Evolutionary conservation across 2,888 invertebrate genomes (phyloP).

Genomic region (Ischnura elegans): DNA sequence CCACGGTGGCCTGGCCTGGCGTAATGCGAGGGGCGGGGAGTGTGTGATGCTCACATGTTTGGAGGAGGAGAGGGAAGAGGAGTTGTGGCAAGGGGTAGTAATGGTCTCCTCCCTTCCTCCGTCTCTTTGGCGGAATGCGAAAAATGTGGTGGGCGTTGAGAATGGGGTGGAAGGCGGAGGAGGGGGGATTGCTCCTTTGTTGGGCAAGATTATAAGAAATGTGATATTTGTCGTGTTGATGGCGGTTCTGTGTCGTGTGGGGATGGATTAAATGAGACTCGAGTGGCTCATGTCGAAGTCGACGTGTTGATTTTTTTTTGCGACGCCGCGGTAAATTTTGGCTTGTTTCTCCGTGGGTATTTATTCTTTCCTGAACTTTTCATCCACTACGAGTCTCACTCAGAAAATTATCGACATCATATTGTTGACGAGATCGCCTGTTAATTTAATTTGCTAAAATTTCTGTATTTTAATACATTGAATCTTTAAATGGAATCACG

Average conservation of each 20-base stretch:
- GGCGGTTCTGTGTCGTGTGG: neutral
- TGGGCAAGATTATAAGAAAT: slow-evolving; percentile 25
- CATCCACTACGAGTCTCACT: neutral
- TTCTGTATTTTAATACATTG: too few relatives aligned
- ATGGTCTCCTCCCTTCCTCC: too few relatives aligned
- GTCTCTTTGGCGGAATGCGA: neutral
- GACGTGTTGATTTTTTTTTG: neutral
- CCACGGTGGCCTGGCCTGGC: slow-evolving; percentile 34
- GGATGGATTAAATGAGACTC: neutral
- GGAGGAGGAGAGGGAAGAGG: neutral
- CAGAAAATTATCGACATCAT: neutral
- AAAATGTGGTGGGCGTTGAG: neutral
- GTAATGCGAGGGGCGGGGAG: slow-evolving; percentile 21
- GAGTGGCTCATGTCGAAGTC: neutral
- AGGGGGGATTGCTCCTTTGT: slow-evolving; percentile 15
- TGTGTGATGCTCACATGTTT: neutral
- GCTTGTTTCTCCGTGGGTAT: neutral
- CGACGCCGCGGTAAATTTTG: neutral
- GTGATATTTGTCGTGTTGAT: slow-evolving; percentile 25
- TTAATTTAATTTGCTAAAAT: too few relatives aligned
- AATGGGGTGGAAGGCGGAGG: neutral
- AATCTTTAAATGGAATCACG: too few relatives aligned
- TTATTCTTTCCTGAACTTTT: neutral
- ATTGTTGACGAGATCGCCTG: too few relatives aligned
- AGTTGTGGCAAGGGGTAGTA: neutral